Evolutionary conservation across 2,888 invertebrate genomes (phyloP), one percentile per base, ranked within the genome.

Genomic region (Cinara cedri): DNA sequence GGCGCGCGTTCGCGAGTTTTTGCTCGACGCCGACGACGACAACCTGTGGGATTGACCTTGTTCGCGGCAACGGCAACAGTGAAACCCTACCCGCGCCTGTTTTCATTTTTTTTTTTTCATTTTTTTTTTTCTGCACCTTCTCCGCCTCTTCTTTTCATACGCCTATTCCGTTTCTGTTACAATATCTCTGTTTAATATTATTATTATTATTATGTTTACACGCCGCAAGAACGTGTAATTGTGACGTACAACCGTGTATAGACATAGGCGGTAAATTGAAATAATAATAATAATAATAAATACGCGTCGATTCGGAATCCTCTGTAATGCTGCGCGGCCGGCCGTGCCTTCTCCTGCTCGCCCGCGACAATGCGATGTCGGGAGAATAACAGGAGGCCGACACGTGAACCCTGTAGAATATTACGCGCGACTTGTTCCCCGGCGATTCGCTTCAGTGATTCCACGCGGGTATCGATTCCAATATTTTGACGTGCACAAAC

Each of bases 31-130:
- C 70, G 70, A 9, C 46, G 46, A 4, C 51, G 71, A 19, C 60
- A 44, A 8, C 42, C 70, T 46, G 46, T 24, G 26, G 24, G 24
- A 34, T 49, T 16, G 70, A 70, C 70, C 54, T 46, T 57, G 57
- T 74, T 24, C 60, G 34, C 8, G 19, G 70, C 46, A 60, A 54
- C 26, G 49, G 19, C 60, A 19, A 49, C 26, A 14, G 14, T 14
- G 10, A 63, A 74, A 74, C 72, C 24, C 72, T 72, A 51, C 62
- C 72, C 72, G 72, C 72, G 49, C 72, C 72, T 26, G 72, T 21
- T 51, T 71, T 54, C 8, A 16, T 55, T 42, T 54, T 70, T 55
- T n/a, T n/a, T n/a, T n/a, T n/a, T n/a, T n/a, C n/a, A n/a, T n/a
- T n/a, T n/a, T n/a, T n/a, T n/a, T n/a, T 44, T 24, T 44, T n/a